Evolutionary conservation across 92 coral and sea anemone genomes (phyloP), one percentile per base, ranked within the genome.

Genomic region (Virgularia gustaviana): DNA sequence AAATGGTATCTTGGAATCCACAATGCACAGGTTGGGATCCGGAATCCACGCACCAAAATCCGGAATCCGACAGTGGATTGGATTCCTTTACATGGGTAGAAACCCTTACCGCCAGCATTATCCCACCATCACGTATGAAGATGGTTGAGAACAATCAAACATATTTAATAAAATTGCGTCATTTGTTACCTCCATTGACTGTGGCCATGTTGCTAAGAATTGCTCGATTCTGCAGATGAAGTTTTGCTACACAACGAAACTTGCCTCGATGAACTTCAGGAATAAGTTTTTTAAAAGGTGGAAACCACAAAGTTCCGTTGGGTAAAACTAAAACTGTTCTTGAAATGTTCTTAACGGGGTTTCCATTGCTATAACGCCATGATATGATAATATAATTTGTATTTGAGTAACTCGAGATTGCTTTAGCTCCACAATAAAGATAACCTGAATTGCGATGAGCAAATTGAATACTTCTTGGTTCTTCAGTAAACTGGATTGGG

Each of bases 401-500:
- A 33, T 55, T 51, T 49, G 61, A 34, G 35, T 49, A 49, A 44
- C 75, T 68, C 35, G 75, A 34, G 2, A 45, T 68, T 32, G 62
- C 61, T 20, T 24, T 22, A n/a, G 75, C 94, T 24, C 49, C 54
- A 59, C 99, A 94, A 42, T 86, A 85, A 30, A 94, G 84, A 37
- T 87, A 82, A 34, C 88, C 96, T 39, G 87, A 82, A 70, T 84
- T 91, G 70, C 83, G 87, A 71, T 85, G 89, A 61, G 99, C 91
- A 85, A 94, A 94, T 51, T 75, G 90, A 36, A 88, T 87, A 72
- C 89, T 90, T 68, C 82, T 84, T 79, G 99, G 99, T 77, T 94
- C 99, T 66, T 94, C 79, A n/a, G 47, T 64, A 63, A 94, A 94
- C 25, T 85, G 81, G 31, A 94, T 84, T 7, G 84, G 89, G 89